phyloP scores from a whole-genome alignment of 2,888 invertebrate genomes.

The Platynereis dumerilii region DNA sequence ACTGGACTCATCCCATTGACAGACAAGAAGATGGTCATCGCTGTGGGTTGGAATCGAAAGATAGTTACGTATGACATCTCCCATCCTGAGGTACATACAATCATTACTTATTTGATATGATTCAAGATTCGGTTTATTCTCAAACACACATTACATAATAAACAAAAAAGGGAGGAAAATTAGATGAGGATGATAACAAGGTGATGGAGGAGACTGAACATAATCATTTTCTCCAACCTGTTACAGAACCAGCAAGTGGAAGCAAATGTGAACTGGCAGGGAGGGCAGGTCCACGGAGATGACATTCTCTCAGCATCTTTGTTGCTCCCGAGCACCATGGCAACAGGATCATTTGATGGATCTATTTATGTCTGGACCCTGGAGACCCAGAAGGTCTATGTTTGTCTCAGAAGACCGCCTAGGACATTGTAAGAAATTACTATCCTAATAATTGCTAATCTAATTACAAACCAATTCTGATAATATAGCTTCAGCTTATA shows the following conservation, averaged over 20 bases:
- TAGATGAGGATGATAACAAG: too few relatives aligned
- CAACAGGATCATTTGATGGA: constrained; percentile 66
- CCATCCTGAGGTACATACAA: constrained; percentile 55
- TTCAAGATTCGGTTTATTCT: constrained; percentile 2
- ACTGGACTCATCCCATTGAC: constrained; percentile 57
- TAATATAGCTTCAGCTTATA: background rate
- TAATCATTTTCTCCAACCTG: background rate
- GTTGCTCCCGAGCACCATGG: constrained; percentile 70
- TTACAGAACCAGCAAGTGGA: constrained; percentile 36
- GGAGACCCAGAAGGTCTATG: constrained; percentile 57
- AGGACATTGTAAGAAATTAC: background rate
- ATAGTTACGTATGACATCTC: constrained; percentile 57
- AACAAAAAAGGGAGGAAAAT: background rate
- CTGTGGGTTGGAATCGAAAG: constrained; percentile 61
- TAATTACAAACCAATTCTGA: background rate
- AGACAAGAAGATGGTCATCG: constrained; percentile 56
- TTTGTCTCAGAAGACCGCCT: constrained; percentile 45
- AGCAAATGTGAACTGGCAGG: constrained; percentile 55
- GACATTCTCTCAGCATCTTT: constrained; percentile 58
- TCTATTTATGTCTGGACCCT: constrained; percentile 60
- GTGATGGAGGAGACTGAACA: background rate
- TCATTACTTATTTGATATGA: too few relatives aligned
- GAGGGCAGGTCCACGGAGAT: constrained; percentile 59
- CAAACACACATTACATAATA: background rate
- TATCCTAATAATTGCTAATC: background rate